phyloP scores from a whole-genome alignment of 2,888 invertebrate genomes.

The Oxystoma pomonae region DNA sequence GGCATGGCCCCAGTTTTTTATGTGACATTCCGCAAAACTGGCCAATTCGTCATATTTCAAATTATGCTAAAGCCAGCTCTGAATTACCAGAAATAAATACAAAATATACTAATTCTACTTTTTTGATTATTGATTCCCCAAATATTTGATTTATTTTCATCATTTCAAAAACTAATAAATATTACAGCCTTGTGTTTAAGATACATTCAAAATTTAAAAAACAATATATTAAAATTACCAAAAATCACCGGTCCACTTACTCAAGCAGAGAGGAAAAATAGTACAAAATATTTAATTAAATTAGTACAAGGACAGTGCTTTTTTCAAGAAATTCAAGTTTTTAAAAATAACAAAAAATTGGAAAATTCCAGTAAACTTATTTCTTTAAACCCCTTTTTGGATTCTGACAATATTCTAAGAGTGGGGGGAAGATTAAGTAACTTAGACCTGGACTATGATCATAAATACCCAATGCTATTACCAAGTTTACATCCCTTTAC shows the following conservation, averaged over 20 bases:
- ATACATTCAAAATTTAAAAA: not conserved
- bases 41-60: conserved; percentile 5
- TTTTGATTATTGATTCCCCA: not conserved
- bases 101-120: not conserved
- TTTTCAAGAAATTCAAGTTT: not conserved
- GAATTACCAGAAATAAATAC: not conserved
- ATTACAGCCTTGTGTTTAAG: not conserved
- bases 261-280: not conserved
- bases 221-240: not conserved
- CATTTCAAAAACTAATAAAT: not conserved
- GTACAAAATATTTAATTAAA: not conserved
- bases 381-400: conserved; percentile 1
- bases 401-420: not conserved
- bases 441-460: not conserved
- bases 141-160: not conserved
- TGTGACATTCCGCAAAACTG: not conserved
- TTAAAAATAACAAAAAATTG: not conserved
- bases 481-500: not conserved
- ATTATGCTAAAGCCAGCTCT: not conserved
- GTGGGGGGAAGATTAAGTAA: not conserved
- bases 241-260: not conserved
- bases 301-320: not conserved
- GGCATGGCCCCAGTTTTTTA: conserved; percentile 15
- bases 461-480: not conserved
- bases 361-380: not conserved